Base-by-base conservation (phyloP, 2,888 invertebrate species). In the Platycnemis pennipes region DNA sequence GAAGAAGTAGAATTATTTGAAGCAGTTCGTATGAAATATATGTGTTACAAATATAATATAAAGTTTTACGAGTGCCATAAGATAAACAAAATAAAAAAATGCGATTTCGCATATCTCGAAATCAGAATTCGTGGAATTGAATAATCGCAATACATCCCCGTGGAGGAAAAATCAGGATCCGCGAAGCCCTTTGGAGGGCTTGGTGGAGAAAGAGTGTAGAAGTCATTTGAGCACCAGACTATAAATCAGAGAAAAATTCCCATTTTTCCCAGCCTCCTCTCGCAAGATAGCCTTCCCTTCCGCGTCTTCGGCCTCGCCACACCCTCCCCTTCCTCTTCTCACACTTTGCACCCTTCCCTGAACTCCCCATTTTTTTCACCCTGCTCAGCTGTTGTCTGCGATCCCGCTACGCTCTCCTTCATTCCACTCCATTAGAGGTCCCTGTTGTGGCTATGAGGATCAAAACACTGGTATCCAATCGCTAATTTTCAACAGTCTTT, bases 351-450 rank as follows among this genome's bases (percentile, higher is more conserved):
- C 37, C n/a, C n/a, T 11, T 77, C 69, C 31, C 37, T 26, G n/a
- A n/a, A 63, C 63, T 63, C n/a, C 26, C 26, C 63, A 26, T 37
- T 37, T 77, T 77, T 77, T 77, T 77, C 37, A 8, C 77, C 37
- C 31, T 31, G 37, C 77, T 63, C 63, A 63, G 63, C 63, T 77
- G 77, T 77, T 77, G 77, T 77, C 77, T 77, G 77, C 77, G 11
- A 31, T 77, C 77, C 31, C 13, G 26, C 13, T 37, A 4, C 77
- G 37, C 77, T 77, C 37, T 26, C 77, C 37, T 77, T 37, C 77
- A 77, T 37, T 77, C 77, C 37, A 77, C 37, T 77, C 77, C 31
- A 37, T 37, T n/a, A 49, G 49, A 37, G 31, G 77, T 8, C 77
- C 77, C 37, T 77, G 77, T 77, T 77, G n/a, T 37, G 31, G 77